phyloP scores from a whole-genome alignment of 92 coral and sea anemone genomes.

The Epizoanthus rinbou region DNA sequence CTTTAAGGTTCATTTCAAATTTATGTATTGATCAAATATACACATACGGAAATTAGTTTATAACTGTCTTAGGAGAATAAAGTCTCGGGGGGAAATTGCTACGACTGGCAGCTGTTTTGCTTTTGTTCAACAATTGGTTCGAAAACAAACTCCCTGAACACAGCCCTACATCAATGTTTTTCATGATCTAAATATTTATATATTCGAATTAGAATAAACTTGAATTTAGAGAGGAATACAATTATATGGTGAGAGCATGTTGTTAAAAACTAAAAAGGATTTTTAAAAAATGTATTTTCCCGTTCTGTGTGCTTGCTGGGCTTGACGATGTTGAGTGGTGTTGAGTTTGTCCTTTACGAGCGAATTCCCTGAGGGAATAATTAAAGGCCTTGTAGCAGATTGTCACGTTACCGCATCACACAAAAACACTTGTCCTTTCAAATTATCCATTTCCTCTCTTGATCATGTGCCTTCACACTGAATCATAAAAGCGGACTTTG shows the following conservation, averaged over 20 bases:
- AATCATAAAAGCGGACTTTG: slow-evolving; percentile 2
- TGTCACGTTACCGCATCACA: background rate
- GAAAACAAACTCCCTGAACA: no score
- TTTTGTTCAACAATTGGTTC: no score
- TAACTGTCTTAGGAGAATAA: no score
- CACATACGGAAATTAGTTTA: no score
- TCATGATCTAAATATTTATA: no score
- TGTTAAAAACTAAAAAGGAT: background rate
- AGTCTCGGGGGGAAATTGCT: no score
- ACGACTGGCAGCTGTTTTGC: no score
- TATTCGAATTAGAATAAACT: background rate
- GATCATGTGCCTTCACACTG: slow-evolving; percentile 15
- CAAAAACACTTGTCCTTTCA: background rate
- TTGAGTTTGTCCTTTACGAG: background rate
- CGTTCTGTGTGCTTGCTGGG: background rate
- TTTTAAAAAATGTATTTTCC: background rate
- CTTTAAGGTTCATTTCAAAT: no score
- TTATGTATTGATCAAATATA: no score
- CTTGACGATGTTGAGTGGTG: background rate
- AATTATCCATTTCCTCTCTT: background rate
- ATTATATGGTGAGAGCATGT: background rate
- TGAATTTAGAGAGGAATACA: background rate
- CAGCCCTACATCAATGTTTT: no score
- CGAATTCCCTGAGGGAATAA: background rate
- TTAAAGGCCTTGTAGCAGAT: background rate